Base-by-base conservation (phyloP, 2,888 invertebrate species). In the Dorcus parallelipipedus region DNA sequence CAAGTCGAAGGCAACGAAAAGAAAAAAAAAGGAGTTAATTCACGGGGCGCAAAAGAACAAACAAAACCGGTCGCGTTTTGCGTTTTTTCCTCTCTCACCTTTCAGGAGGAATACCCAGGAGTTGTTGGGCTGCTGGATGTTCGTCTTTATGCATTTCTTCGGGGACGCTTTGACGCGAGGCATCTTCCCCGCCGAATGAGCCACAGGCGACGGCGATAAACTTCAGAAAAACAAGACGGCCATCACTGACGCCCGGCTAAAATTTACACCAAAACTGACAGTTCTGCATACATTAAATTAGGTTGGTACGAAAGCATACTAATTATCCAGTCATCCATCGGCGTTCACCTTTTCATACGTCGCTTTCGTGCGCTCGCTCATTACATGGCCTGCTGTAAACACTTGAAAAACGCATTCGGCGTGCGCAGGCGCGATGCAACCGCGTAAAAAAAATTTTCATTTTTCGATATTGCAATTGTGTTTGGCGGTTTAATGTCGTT, bases 71-170 rank as follows among this genome's bases (percentile, higher is more conserved):
- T 58, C 53, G 5, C 26, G 26, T 48, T 52, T 48, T 51, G 5
- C 26, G 26, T 48, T 52, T 48, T 51, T 56, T 47, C 23, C 59
- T 56, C 10, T 9, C 67, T 75, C 76, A 86, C 88, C 86, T 84
- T 86, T 86, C 62, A 84, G 77, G 56, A 88, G 77, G 69, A 88
- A 82, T 68, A 87, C 80, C 88, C 88, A 88, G 9, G 87, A 86
- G 74, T 84, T 88, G 67, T 85, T 82, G 45, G 85, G 80, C 56
- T 84, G 82, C 73, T 84, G 84, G 48, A 81, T 76, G 62, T 79
- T 78, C 38, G 79, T 73, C 76, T 80, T 82, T 65, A 79, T 78
- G 71, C 76, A 81, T 68, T 79, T 82, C 72, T 78, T 81, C 61
- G 78, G 82, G 53, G 81, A 84, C 73, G 78, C 80, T 80, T 81